These are phyloP conservation scores for Coelopa frigida DNA, from an alignment of 1,140 invertebrate species.

Conservation along the genomic window DNA sequence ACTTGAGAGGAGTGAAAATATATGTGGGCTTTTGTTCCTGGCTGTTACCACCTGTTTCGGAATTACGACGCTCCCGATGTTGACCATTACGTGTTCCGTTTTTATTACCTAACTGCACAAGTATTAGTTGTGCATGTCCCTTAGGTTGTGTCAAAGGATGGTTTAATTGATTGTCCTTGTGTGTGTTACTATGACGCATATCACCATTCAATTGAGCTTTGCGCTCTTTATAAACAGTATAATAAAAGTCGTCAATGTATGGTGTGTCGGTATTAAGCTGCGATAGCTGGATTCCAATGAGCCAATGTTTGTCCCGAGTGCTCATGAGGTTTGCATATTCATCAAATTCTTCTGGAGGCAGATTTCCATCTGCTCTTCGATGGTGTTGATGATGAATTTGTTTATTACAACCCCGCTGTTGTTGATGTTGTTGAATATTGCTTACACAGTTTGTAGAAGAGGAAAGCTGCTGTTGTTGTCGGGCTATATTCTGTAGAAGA, in stretches of 20 bases:
- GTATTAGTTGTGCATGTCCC: constrained; percentile 41
- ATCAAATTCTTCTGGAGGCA: constrained; percentile 49
- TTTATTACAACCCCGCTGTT: constrained; percentile 14
- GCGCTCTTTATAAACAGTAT: constrained; percentile 61
- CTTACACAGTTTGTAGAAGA: background rate
- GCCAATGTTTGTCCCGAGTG: constrained; percentile 83
- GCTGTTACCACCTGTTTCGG: constrained; percentile 33
- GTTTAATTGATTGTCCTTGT: constrained; percentile 56
- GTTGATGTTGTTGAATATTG: constrained; percentile 24
- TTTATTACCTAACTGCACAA: constrained; percentile 42
- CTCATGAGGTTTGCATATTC: constrained; percentile 89
- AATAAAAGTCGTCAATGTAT: constrained; percentile 82
- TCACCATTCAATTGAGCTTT: constrained; percentile 49
- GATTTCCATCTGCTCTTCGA: constrained; percentile 29
- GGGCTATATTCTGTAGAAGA: constrained; percentile 40
- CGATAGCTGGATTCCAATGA: constrained; percentile 85
- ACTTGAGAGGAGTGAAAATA: constrained; percentile 70
- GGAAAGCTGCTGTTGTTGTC: constrained; percentile 18
- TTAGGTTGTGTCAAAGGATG: constrained; percentile 50
- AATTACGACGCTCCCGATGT: constrained; percentile 49
- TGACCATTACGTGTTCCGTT: constrained; percentile 41
- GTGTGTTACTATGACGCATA: constrained; percentile 50
- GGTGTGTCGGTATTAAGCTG: constrained; percentile 81
- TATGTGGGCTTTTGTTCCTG: constrained; percentile 44
- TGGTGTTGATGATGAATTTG: constrained; percentile 12